Conservation (phyloP, 2,888 invertebrate species). For the Chrysina gloriosa region DNA sequence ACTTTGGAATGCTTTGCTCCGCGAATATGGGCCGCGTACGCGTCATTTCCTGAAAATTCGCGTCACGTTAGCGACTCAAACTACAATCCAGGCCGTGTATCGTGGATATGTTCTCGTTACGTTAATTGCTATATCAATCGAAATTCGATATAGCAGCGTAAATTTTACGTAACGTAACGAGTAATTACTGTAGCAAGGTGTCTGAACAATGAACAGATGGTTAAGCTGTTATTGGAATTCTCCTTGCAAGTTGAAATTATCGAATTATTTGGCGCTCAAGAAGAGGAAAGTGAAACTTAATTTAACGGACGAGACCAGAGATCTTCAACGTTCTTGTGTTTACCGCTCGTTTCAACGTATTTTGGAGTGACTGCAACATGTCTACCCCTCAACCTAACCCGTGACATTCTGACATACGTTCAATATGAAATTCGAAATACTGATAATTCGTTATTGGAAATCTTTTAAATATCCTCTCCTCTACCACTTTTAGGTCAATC, state of each 20-base stretch:
- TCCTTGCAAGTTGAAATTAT: slow-evolving; percentile 43
- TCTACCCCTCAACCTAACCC: too few relatives aligned
- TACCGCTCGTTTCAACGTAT: too few relatives aligned
- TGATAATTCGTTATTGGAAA: too few relatives aligned
- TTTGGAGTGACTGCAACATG: too few relatives aligned
- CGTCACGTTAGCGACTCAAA: background rate
- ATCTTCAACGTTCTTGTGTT: too few relatives aligned
- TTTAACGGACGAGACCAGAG: too few relatives aligned
- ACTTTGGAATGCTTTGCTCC: slow-evolving; percentile 99
- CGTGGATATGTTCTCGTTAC: slow-evolving; percentile 5
- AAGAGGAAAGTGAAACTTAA: too few relatives aligned
- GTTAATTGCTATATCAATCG: background rate
- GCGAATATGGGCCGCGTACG: slow-evolving; percentile 97
- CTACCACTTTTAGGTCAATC: too few relatives aligned
- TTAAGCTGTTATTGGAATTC: slow-evolving; percentile 46
- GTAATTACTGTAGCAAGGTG: slow-evolving; percentile 48
- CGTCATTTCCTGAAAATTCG: slow-evolving; percentile 86
- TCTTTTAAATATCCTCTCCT: too few relatives aligned
- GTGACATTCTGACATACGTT: too few relatives aligned
- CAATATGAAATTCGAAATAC: too few relatives aligned
- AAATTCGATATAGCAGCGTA: background rate
- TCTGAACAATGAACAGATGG: slow-evolving; percentile 47
- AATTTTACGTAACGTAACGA: background rate
- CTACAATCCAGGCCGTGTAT: background rate
- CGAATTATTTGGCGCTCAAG: too few relatives aligned